A percentile compares a stretch with the other conserved stretches of the same genome.
These are phyloP conservation scores for Raja brachyura DNA, from an alignment of 2,113 vertebrate species.

Conservation along the genomic window DNA sequence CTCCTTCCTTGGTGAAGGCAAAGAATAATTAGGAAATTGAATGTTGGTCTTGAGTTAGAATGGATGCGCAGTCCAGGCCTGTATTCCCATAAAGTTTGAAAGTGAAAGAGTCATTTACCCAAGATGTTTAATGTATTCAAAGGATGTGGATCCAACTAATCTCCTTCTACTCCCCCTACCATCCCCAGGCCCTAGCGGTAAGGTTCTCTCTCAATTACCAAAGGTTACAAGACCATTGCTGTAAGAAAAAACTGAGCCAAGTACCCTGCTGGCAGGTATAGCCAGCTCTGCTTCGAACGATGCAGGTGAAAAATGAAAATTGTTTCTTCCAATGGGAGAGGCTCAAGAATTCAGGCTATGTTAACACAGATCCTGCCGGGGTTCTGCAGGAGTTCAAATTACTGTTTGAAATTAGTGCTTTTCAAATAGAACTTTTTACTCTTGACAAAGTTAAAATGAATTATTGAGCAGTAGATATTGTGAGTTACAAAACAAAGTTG, in stretches of 20 bases:
- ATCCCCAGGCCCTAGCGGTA: too few species aligned
- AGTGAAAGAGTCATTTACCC: background rate
- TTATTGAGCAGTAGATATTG: background rate
- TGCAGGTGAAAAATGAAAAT: background rate
- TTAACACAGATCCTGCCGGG: background rate
- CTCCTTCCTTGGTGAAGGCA: background rate
- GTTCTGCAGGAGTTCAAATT: too few species aligned
- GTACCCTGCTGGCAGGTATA: too few species aligned
- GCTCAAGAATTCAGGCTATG: background rate
- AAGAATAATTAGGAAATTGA: background rate
- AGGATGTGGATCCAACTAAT: background rate
- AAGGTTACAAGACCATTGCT: too few species aligned
- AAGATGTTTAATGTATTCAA: background rate
- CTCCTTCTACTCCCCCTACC: too few species aligned
- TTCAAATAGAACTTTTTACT: too few species aligned
- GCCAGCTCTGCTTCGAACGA: too few species aligned
- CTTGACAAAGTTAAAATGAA: too few species aligned
- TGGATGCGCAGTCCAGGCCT: background rate
- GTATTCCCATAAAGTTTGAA: background rate
- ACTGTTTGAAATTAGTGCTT: too few species aligned
- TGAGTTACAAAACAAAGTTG: background rate
- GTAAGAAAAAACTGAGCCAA: too few species aligned
- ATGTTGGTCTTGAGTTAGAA: background rate
- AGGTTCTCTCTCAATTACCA: too few species aligned
- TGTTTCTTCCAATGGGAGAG: background rate